phyloP scores from a whole-genome alignment of 2,888 invertebrate species.

The Drepanosiphum platanoidis region DNA sequence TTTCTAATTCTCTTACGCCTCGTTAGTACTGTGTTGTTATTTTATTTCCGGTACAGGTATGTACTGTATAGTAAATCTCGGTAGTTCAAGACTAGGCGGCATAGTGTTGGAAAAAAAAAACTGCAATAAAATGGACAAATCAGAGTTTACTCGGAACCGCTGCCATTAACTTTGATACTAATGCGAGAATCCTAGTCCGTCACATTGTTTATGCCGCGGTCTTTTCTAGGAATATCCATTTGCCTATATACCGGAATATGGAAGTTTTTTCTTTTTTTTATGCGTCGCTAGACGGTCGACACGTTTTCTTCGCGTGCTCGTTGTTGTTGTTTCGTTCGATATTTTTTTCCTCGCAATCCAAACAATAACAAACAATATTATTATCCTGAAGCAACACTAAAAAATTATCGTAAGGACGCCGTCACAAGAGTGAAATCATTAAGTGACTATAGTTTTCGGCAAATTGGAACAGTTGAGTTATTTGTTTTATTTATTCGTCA shows the following conservation, averaged over 20 bases:
- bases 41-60: not conserved
- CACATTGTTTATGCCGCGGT: not conserved
- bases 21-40: not conserved
- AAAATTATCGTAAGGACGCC: not conserved
- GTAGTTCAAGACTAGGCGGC: not conserved
- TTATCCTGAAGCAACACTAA: not conserved
- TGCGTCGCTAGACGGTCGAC: not conserved
- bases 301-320: not conserved
- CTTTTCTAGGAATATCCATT: constrained; percentile 1
- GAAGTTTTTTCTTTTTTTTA: not conserved
- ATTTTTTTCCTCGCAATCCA: not conserved
- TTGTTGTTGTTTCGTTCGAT: not conserved
- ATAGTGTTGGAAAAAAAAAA: not conserved
- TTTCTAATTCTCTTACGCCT: not conserved
- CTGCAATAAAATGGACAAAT: not conserved
- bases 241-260: not conserved
- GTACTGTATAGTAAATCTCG: too few relatives aligned
- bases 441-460: too few relatives aligned
- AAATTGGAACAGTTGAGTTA: too few relatives aligned
- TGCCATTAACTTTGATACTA: not conserved
- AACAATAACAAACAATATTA: not conserved
- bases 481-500: too few relatives aligned
- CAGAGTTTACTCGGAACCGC: not conserved
- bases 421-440: not conserved
- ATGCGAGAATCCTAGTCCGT: not conserved